Percentiles rank a stretch among this genome's conserved stretches.
Conservation (phyloP, 1,140 invertebrate genomes). For the Dinoponera quadriceps region DNA sequence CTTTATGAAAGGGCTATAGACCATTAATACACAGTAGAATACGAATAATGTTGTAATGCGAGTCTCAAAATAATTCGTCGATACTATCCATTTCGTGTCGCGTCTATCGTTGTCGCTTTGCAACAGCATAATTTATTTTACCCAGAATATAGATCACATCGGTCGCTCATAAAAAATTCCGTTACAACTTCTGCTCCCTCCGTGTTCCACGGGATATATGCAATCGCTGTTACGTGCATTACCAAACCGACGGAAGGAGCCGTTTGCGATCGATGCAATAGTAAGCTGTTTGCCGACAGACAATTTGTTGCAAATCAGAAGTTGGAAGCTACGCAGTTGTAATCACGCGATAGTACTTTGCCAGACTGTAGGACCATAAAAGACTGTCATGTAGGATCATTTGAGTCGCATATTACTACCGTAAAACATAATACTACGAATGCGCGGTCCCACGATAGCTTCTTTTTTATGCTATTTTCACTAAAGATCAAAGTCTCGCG, state of each 20-base stretch:
- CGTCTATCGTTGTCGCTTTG: background rate
- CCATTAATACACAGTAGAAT: background rate
- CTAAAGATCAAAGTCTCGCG: too few relatives aligned
- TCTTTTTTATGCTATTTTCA: too few relatives aligned
- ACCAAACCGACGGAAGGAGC: background rate
- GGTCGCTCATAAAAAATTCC: constrained; percentile 20
- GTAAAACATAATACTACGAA: too few relatives aligned
- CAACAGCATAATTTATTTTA: background rate
- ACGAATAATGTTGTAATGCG: constrained; percentile 22
- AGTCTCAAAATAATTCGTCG: constrained; percentile 29
- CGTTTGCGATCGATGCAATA: background rate
- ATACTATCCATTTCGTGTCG: background rate
- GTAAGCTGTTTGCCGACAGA: too few relatives aligned
- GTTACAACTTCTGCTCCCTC: constrained; percentile 10
- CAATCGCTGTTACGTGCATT: background rate
- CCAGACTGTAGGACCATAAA: too few relatives aligned
- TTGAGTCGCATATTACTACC: too few relatives aligned
- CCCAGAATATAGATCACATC: background rate
- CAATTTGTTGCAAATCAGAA: too few relatives aligned
- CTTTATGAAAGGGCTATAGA: constrained; percentile 17
- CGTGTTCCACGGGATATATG: background rate
- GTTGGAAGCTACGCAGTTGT: too few relatives aligned
- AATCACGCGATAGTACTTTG: too few relatives aligned
- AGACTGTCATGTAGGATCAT: too few relatives aligned
- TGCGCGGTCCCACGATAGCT: too few relatives aligned